These are phyloP conservation scores for Hipposideros armiger DNA, from an alignment of 2,113 vertebrate species.

Conservation along the genomic window DNA sequence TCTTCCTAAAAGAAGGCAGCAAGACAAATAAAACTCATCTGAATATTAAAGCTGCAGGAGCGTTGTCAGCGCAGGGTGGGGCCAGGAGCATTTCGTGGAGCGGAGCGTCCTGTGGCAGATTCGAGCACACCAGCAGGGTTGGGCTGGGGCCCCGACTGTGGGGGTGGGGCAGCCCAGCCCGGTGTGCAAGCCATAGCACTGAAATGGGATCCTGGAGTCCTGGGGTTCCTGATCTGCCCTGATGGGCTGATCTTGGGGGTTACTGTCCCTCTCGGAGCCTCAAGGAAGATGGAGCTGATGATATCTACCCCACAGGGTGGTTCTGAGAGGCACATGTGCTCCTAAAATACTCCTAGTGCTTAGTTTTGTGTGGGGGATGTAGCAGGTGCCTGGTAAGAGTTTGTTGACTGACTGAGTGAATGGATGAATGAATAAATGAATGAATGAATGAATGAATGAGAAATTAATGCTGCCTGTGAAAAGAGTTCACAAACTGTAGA, in stretches of 20 bases:
- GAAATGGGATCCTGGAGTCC: not conserved
- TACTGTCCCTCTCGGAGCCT: not conserved
- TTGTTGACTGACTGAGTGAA: not conserved
- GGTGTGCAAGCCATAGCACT: not conserved
- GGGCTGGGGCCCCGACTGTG: rapidly evolving
- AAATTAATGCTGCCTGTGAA: not conserved
- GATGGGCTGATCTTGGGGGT: not conserved
- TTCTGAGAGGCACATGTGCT: not conserved
- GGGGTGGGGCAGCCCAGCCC: not conserved
- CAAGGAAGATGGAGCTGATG: not conserved
- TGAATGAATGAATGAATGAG: not conserved
- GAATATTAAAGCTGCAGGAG: constrained; percentile 78
- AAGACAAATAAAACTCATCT: constrained; percentile 84
- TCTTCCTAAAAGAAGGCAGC: constrained; percentile 80
- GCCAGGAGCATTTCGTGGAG: not conserved
- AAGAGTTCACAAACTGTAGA: not conserved
- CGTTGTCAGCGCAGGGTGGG: constrained; percentile 16
- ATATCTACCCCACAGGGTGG: rapidly evolving
- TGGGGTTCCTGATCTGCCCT: not conserved
- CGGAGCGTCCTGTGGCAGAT: rapidly evolving
- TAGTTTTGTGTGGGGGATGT: not conserved
- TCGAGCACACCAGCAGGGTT: not conserved
- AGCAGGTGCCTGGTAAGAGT: not conserved
- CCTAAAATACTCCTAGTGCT: not conserved
- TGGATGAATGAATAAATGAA: not conserved